Evolutionary conservation across 2,113 vertebrate genomes (phyloP), one percentile per base, ranked within the genome.

Genomic region (Strigops habroptila): DNA sequence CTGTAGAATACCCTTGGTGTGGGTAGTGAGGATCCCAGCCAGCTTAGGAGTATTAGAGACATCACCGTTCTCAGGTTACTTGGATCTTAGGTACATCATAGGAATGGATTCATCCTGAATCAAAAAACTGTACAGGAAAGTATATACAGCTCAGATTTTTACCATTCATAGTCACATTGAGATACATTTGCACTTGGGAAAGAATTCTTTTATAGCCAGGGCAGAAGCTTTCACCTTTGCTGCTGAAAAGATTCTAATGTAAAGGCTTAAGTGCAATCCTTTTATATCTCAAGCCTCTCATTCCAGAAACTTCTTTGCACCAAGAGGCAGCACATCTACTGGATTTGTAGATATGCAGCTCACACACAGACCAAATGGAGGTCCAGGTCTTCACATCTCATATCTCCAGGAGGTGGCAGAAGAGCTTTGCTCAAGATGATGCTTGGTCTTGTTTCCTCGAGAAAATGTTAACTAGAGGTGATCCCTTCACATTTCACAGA

Each of bases 321-420:
- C 9, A 21, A 44, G 59, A 48, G 37, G 33, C 1, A 0, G 35
- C 59, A 64, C 43, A 53, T 33, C 35, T n/a, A 4, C 2, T 2
- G 69, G 55, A 44, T 67, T 25, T 52, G 25, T 37, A 48, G 9
- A 9, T 31, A 8, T 19, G 28, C 62, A 44, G 46, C 44, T 19
- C 22, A 51, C 9, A 59, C 22, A 15, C 33, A 59, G 37, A 59
- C 49, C 67, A 71, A 44, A 51, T 14, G 46, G 30, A 65, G 27
- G 68, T 41, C 80, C 55, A 60, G 21, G 22, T n/a, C 77, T 49
- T 52, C 55, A 55, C 60, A 77, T 70, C 46, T 46, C 44, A 1
- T 30, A 51, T 75, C 73, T 91, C 95, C 96, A 95, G 95, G 92
- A 96, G 94, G 83, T 96, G 92, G 95, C 94, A 1, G 94, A 94